These are phyloP conservation scores for honey bee (Apis mellifera) DNA, from an alignment of 1,140 invertebrate species.

Conservation along the genomic window DNA sequence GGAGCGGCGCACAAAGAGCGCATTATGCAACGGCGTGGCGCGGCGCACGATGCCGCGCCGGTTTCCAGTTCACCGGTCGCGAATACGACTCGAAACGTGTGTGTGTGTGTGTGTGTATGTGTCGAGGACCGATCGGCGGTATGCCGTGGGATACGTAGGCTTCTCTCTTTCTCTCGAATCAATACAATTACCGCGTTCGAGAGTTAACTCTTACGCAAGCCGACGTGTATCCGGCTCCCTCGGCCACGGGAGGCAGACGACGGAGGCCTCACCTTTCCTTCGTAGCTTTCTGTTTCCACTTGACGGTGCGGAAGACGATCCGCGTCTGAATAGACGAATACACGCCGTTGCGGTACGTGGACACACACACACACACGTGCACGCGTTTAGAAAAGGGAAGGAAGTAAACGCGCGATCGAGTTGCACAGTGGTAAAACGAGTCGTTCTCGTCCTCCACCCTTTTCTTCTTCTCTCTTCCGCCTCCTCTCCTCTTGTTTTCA, in stretches of 20 bases:
- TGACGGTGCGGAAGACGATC: conserved; percentile 65
- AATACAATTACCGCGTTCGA: conserved; percentile 59
- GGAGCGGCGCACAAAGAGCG: not conserved
- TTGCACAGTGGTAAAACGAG: conserved; percentile 51
- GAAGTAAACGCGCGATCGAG: conserved; percentile 56
- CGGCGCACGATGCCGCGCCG: not conserved
- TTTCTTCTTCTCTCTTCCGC: too few relatives aligned
- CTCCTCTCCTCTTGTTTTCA: not conserved
- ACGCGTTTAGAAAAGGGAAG: conserved; percentile 20
- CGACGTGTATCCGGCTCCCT: conserved; percentile 26
- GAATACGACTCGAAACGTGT: conserved; percentile 22
- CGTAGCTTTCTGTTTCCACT: conserved; percentile 65
- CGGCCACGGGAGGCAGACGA: not conserved
- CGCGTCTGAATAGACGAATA: conserved; percentile 54
- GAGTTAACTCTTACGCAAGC: conserved; percentile 42
- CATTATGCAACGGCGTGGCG: not conserved
- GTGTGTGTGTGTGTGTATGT: too few relatives aligned
- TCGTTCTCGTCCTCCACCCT: not conserved
- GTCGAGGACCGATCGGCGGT: not conserved
- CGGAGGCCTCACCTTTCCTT: conserved; percentile 35
- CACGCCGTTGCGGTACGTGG: conserved; percentile 30
- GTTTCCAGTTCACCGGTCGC: conserved; percentile 31
- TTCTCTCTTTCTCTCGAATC: conserved; percentile 35
- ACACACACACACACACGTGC: not conserved
- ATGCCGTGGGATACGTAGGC: not conserved